Conservation (phyloP, 2,888 invertebrate species). For the Itoplectis maculator region DNA sequence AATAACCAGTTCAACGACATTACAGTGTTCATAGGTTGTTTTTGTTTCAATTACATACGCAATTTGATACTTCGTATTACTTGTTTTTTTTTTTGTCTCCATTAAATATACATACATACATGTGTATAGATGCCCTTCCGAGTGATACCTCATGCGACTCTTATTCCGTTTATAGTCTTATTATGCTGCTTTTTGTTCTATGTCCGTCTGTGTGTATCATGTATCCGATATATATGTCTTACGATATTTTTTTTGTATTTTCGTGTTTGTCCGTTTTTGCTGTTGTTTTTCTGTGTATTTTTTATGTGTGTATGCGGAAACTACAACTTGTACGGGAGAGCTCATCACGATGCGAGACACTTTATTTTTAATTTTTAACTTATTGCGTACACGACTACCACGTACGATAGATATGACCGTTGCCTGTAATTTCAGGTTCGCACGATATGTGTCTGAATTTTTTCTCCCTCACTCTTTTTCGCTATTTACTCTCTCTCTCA, state of each 20-base stretch:
- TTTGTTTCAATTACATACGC: constrained; percentile 78
- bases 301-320: constrained; percentile 59
- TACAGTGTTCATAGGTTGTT: constrained; percentile 70
- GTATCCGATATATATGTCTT: constrained; percentile 50
- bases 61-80: constrained; percentile 78
- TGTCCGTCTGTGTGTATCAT: constrained; percentile 51
- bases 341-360: constrained; percentile 51
- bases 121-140: constrained; percentile 74
- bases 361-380: constrained; percentile 63
- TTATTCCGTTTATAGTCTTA: constrained; percentile 53
- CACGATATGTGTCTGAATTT: constrained; percentile 60
- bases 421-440: constrained; percentile 49
- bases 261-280: constrained; percentile 46
- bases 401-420: constrained; percentile 61
- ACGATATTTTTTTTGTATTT: constrained; percentile 28
- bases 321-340: constrained; percentile 61
- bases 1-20: constrained; percentile 84
- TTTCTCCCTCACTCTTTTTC: constrained; percentile 33
- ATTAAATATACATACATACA: constrained; percentile 83
- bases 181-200: constrained; percentile 51
- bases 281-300: constrained; percentile 57
- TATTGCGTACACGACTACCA: constrained; percentile 64
- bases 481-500: constrained; percentile 40
- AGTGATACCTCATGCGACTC: constrained; percentile 62
- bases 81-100: constrained; percentile 66